Conservation (phyloP, 2,888 invertebrate genomes). For the Hemicrepidius hirtus region DNA sequence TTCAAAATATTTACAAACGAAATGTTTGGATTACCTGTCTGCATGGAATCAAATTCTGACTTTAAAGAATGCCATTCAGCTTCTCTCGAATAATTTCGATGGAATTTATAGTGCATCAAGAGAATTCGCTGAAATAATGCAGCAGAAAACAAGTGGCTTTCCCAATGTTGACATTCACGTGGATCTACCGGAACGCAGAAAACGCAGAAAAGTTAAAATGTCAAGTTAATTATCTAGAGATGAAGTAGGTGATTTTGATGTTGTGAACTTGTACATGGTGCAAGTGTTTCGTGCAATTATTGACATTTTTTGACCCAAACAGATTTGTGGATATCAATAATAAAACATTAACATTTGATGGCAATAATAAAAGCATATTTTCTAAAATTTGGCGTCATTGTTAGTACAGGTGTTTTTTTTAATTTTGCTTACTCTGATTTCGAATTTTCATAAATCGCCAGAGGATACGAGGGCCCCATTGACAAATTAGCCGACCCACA, state of each 20-base stretch:
- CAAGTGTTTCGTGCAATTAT: neutral
- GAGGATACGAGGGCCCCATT: too few relatives aligned
- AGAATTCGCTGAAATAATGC: neutral
- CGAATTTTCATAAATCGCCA: neutral
- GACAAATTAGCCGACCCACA: too few relatives aligned
- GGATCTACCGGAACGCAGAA: neutral
- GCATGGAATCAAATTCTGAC: constrained; percentile 1
- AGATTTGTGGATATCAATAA: neutral
- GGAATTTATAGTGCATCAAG: neutral
- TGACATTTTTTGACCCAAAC: neutral
- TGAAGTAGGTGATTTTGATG: constrained; percentile 1
- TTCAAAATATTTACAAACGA: neutral
- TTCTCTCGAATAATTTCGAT: neutral
- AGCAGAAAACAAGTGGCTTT: constrained; percentile 1
- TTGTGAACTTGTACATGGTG: neutral
- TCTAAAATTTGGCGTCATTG: neutral
- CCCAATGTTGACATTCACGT: neutral
- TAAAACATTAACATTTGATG: neutral
- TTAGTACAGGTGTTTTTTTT: neutral
- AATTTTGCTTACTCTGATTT: neutral
- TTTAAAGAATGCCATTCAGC: neutral
- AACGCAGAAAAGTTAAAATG: neutral
- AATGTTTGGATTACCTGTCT: neutral
- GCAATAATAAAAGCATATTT: neutral
- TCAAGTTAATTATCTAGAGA: neutral